phyloP scores from a whole-genome alignment of 2,113 vertebrate genomes.

The Sceloporus tristichus region DNA sequence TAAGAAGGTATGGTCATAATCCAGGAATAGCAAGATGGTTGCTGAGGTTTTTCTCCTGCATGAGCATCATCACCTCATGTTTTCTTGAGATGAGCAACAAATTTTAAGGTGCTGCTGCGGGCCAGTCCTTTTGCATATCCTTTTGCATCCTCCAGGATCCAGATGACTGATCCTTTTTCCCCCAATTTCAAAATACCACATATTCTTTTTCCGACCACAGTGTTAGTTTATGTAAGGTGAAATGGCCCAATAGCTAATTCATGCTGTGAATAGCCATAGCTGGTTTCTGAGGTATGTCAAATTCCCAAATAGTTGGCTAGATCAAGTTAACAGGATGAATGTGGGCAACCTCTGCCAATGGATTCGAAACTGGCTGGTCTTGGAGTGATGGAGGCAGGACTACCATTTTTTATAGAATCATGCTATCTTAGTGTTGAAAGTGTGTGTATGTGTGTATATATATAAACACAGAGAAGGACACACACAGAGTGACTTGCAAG shows the following conservation, averaged over 20 bases:
- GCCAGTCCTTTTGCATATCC: background rate
- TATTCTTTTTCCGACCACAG: background rate
- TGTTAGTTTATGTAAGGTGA: background rate
- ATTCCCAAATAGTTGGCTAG: background rate
- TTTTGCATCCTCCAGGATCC: background rate
- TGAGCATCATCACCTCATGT: background rate
- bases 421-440: no score
- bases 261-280: background rate
- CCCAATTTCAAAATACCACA: background rate
- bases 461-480: no score
- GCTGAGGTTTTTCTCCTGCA: constrained; percentile 27
- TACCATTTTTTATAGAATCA: no score
- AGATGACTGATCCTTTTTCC: background rate
- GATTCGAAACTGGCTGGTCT: background rate
- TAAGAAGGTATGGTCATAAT: background rate
- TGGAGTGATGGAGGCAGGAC: background rate
- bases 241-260: background rate
- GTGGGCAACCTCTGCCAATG: background rate
- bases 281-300: background rate
- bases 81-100: background rate
- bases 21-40: constrained; percentile 35
- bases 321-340: background rate
- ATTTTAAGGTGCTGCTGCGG: background rate
- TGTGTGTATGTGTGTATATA: no score
- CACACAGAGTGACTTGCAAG: no score